Percentiles rank a stretch among this genome's conserved stretches.
Conservation (phyloP, 1,140 invertebrate genomes). For the Lethocerus indicus region DNA sequence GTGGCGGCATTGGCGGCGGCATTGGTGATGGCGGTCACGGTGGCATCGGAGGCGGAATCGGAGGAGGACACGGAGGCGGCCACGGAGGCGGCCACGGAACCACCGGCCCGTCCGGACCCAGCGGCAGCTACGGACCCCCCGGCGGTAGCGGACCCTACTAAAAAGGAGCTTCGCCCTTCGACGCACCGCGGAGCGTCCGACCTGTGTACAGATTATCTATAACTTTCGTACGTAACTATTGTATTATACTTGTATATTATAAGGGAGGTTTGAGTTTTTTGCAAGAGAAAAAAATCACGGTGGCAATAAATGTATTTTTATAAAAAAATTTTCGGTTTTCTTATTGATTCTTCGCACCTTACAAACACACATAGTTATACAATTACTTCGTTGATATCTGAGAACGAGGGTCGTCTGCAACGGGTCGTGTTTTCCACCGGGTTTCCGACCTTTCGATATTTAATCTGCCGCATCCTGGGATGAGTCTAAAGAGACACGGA, state of each 20-base stretch:
- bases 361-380: too few species aligned
- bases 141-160: conserved; percentile 24
- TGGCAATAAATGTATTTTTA: conserved; percentile 19
- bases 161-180: background rate
- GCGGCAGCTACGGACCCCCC: conserved; percentile 42
- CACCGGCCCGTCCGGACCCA: conserved; percentile 35
- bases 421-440: too few species aligned
- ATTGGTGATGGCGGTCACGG: conserved; percentile 22
- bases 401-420: too few species aligned
- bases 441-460: too few species aligned
- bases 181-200: conserved; percentile 20
- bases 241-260: conserved; percentile 12
- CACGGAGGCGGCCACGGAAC: too few species aligned
- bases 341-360: too few species aligned
- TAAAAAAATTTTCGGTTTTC: too few species aligned
- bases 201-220: conserved; percentile 21
- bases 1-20: conserved; percentile 18
- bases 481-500: too few species aligned
- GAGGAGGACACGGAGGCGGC: conserved; percentile 24
- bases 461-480: too few species aligned
- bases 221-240: background rate
- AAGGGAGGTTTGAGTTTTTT: too few species aligned
- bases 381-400: too few species aligned
- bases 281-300: conserved; percentile 16
- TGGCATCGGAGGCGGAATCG: conserved; percentile 21